Evolutionary conservation across 1,140 invertebrate genomes (phyloP).

Genomic region (Halictus rubicundus): DNA sequence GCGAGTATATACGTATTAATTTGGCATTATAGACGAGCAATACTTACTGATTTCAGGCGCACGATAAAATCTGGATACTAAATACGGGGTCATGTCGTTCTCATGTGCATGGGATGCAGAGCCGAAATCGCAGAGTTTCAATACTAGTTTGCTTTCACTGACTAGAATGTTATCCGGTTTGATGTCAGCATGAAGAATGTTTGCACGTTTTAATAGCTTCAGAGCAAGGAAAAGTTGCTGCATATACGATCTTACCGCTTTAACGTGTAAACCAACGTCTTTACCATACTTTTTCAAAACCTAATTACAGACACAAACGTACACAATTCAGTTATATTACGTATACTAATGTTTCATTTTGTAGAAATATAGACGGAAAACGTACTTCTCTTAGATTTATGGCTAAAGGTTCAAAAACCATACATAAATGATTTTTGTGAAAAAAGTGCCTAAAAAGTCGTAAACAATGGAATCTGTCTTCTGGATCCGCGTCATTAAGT

Average conservation of each 20-base stretch:
- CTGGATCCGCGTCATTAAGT: conserved; percentile 98
- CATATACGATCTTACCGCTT: conserved; percentile 98
- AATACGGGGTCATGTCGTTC: conserved; percentile 98
- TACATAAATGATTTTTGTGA: conserved; percentile 98
- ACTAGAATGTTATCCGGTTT: conserved; percentile 99
- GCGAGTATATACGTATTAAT: neutral
- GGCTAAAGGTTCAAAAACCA: conserved; percentile 98
- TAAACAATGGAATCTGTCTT: conserved; percentile 98
- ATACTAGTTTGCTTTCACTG: conserved; percentile 96
- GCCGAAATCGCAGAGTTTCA: conserved; percentile 99
- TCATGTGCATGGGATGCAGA: conserved; percentile 96
- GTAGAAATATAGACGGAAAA: neutral
- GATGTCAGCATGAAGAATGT: conserved; percentile 99
- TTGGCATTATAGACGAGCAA: neutral
- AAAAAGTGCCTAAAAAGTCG: conserved; percentile 95
- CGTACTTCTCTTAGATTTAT: conserved; percentile 93
- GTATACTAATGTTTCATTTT: neutral
- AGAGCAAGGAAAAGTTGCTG: conserved; percentile 97
- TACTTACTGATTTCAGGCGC: conserved; percentile 98
- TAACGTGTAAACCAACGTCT: conserved; percentile 97
- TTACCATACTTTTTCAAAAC: conserved; percentile 99
- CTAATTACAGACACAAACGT: conserved; percentile 72
- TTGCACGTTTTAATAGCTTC: conserved; percentile 96
- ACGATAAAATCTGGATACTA: conserved; percentile 99
- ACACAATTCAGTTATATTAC: neutral